Percentiles rank a stretch among this genome's conserved stretches.
Conservation (phyloP, 2,113 vertebrate genomes). For the Atractosteus spatula region DNA sequence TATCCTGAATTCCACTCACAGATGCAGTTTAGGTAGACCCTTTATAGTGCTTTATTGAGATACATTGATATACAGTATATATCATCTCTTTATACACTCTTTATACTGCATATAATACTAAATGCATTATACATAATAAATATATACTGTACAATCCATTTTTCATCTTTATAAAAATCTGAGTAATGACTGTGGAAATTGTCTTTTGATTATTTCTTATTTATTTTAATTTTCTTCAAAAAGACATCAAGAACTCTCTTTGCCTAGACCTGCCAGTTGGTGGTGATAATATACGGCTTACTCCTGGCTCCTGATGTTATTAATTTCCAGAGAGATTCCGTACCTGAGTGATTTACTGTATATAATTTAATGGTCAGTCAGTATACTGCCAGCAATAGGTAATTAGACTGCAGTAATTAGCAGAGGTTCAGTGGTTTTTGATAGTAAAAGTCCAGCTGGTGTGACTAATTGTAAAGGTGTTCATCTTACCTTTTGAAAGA, state of each 20-base stretch:
- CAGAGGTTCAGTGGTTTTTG: constrained; percentile 32
- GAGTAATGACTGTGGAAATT: no score
- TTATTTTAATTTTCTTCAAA: no score
- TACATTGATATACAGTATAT: no score
- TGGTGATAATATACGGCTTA: constrained; percentile 1
- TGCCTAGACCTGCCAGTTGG: neutral
- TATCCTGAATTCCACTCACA: no score
- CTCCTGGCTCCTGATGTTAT: neutral
- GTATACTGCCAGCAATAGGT: constrained; percentile 30
- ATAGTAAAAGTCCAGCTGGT: constrained; percentile 48
- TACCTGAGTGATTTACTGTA: constrained; percentile 18
- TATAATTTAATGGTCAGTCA: constrained; percentile 18
- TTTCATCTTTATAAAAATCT: no score
- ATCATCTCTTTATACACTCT: no score
- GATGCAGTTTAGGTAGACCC: no score
- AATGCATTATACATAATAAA: no score
- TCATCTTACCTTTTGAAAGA: constrained; percentile 27
- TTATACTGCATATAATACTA: no score
- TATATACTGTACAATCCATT: no score
- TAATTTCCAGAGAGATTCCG: constrained; percentile 2
- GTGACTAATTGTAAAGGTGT: constrained; percentile 43
- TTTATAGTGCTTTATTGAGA: no score
- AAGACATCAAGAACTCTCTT: neutral
- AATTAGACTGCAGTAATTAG: constrained; percentile 49
- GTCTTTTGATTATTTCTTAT: no score